These are phyloP conservation scores for Carassius gibelio DNA, from an alignment of 2,113 vertebrate species.

Conservation along the genomic window DNA sequence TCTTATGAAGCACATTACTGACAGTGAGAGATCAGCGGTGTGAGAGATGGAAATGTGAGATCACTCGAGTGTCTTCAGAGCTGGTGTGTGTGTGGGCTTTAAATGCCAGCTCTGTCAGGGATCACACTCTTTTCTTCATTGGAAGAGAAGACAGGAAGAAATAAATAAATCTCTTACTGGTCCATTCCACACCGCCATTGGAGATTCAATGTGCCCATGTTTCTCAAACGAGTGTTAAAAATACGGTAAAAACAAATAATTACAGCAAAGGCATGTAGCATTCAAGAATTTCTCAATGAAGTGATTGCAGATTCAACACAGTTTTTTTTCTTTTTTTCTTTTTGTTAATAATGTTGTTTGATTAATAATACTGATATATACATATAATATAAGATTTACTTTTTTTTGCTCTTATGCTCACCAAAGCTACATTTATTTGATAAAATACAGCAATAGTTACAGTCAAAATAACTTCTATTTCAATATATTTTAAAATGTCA, in stretches of 20 bases:
- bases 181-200: neutral
- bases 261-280: neutral
- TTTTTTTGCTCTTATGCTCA: neutral
- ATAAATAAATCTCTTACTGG: slow-evolving; percentile 8
- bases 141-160: neutral
- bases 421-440: neutral
- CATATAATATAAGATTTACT: too few species aligned
- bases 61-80: slow-evolving; percentile 15
- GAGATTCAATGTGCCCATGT: neutral
- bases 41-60: slow-evolving; percentile 33
- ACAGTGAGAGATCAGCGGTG: slow-evolving; percentile 11
- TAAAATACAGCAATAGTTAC: neutral
- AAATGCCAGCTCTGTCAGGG: slow-evolving; percentile 30
- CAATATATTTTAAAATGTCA: neutral
- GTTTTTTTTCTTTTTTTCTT: neutral
- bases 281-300: neutral
- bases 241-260: neutral
- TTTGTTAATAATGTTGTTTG: neutral
- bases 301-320: neutral
- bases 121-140: slow-evolving; percentile 18
- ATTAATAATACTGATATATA: neutral
- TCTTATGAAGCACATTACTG: slow-evolving; percentile 9
- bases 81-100: slow-evolving; percentile 23
- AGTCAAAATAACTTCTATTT: too few species aligned
- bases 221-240: neutral